phyloP scores from a whole-genome alignment of 1,140 invertebrate genomes.

The Hermatobates lingyangjiaoensis region DNA sequence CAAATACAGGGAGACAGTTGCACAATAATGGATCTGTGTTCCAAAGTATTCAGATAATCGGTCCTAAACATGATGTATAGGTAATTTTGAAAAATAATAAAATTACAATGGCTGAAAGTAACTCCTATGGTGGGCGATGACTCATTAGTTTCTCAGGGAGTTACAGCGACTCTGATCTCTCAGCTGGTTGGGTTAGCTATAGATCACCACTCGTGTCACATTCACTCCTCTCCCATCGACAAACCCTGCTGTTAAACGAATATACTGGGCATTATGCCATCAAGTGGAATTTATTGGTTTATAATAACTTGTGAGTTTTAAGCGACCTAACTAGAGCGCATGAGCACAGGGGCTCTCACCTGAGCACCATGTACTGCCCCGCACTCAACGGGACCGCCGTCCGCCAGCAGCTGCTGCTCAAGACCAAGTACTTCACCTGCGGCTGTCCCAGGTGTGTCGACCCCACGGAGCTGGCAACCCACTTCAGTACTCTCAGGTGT shows the following conservation, averaged over 20 bases:
- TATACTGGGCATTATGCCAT: background rate
- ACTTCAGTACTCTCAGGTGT: conserved; percentile 53
- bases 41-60: no score
- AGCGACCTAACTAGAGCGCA: no score
- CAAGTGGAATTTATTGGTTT: background rate
- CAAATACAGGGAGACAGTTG: no score
- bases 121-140: no score
- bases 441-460: conserved; percentile 51
- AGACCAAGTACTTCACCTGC: conserved; percentile 66
- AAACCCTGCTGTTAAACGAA: background rate
- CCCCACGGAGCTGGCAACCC: conserved; percentile 54
- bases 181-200: background rate
- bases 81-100: no score
- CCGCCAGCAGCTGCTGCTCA: conserved; percentile 51
- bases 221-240: background rate
- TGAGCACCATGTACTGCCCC: conserved; percentile 68
- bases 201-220: background rate
- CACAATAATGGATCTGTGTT: no score
- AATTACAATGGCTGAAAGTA: no score
- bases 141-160: no score
- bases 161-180: background rate
- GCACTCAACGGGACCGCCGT: conserved; percentile 63
- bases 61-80: no score
- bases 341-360: conserved; percentile 39
- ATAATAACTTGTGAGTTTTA: conserved; percentile 17